Conservation (phyloP, 2,797 vertebrate species). For the Leptoclinus maculatus region DNA sequence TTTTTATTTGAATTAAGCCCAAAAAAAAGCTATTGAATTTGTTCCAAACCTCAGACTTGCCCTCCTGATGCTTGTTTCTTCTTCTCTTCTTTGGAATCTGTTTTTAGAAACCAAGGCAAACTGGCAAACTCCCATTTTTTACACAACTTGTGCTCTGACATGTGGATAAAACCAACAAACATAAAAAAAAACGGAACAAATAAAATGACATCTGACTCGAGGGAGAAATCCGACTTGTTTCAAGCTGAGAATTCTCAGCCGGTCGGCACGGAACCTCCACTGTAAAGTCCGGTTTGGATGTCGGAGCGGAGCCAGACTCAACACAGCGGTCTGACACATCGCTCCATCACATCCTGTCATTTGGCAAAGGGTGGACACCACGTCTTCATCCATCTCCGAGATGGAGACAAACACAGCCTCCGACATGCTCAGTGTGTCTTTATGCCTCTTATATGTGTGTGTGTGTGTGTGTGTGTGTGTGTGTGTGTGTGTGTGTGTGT, state of each 20-base stretch:
- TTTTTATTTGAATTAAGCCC: no score
- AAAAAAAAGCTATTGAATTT: background rate
- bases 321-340: conserved; percentile 35
- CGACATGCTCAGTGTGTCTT: conserved; percentile 26
- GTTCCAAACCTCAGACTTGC: background rate
- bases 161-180: conserved; percentile 13
- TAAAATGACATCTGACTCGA: background rate
- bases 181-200: conserved; percentile 32
- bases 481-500: conserved; percentile 27
- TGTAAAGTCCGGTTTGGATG: background rate
- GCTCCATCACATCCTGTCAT: conserved; percentile 33
- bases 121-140: background rate
- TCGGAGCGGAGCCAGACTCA: conserved; percentile 42
- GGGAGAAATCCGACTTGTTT: background rate
- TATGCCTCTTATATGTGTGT: conserved; percentile 20
- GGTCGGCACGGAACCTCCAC: background rate
- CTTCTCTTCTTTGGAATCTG: conserved; percentile 4
- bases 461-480: conserved; percentile 11
- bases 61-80: conserved; percentile 5
- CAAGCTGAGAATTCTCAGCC: conserved; percentile 17
- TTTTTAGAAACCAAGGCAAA: conserved; percentile 4
- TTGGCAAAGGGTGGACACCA: conserved; percentile 43
- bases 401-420: conserved; percentile 44
- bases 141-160: background rate
- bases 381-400: conserved; percentile 36